phyloP scores from a whole-genome alignment of 2,113 vertebrate genomes.

The Tupaia chinensis region DNA sequence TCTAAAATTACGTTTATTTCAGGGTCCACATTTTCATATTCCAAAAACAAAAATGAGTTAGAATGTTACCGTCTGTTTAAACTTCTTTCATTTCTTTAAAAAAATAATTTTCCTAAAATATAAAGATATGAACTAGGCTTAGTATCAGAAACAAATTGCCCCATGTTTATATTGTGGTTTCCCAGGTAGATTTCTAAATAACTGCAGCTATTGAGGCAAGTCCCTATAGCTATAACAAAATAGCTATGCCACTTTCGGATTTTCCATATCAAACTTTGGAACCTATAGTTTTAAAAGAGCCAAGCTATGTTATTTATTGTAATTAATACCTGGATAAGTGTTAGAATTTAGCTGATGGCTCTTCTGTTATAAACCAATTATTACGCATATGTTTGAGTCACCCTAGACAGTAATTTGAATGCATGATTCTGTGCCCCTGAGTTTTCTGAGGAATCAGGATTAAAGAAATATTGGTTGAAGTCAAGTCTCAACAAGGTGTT shows the following conservation, averaged over 20 bases:
- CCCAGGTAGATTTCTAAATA: background rate
- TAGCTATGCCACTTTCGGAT: background rate
- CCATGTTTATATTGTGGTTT: background rate
- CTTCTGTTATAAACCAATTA: background rate
- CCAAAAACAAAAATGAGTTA: background rate
- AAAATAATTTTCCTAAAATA: background rate
- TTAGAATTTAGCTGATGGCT: background rate
- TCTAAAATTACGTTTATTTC: background rate
- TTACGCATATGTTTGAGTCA: background rate
- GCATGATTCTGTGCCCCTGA: background rate
- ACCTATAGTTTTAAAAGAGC: background rate
- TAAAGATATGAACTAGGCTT: background rate
- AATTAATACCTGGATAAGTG: background rate
- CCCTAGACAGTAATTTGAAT: background rate
- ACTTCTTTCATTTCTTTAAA: background rate
- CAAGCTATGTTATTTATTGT: background rate
- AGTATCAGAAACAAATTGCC: background rate
- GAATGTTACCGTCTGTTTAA: background rate
- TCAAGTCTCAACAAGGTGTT: background rate
- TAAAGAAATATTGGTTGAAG: background rate
- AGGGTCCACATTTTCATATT: background rate
- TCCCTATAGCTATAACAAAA: background rate
- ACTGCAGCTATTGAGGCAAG: background rate
- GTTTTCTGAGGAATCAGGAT: background rate
- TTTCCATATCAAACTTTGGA: background rate